Evolutionary conservation across 2,888 invertebrate species (phyloP).

Genomic region (Drosophila acutilabella): DNA sequence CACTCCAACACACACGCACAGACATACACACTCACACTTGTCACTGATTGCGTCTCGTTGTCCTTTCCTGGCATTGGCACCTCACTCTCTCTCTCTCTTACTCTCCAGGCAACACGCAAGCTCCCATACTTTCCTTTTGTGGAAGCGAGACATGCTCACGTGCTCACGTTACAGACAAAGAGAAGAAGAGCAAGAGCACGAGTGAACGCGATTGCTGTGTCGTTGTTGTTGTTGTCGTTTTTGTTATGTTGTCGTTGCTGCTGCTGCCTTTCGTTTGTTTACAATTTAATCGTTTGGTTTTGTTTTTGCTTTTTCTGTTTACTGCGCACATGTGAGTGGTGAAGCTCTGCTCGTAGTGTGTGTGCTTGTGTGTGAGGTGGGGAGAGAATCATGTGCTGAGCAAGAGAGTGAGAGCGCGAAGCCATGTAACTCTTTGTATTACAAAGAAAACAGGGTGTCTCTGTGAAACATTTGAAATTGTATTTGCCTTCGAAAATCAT

Average conservation of each 20-base stretch:
- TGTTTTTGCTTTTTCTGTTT: conserved; percentile 60
- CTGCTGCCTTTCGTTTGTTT: conserved; percentile 60
- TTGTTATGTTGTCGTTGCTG: neutral
- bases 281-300: conserved; percentile 58
- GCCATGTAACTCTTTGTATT: conserved; percentile 58
- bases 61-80: conserved; percentile 37
- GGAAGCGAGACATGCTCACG: conserved; percentile 66
- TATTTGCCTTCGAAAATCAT: conserved; percentile 19
- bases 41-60: conserved; percentile 44
- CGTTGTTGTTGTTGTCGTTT: conserved; percentile 23
- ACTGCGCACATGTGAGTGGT: conserved; percentile 72
- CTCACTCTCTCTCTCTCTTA: conserved; percentile 17
- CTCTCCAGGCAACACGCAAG: conserved; percentile 21
- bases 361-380: conserved; percentile 25
- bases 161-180: conserved; percentile 66
- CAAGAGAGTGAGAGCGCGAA: conserved; percentile 17
- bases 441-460: conserved; percentile 60
- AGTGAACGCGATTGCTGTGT: conserved; percentile 40
- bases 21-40: conserved; percentile 23
- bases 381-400: conserved; percentile 19
- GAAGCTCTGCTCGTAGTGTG: conserved; percentile 19
- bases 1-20: conserved; percentile 11
- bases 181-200: conserved; percentile 40
- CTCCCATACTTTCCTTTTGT: conserved; percentile 33
- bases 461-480: conserved; percentile 12